phyloP scores from a whole-genome alignment of 2,797 vertebrate species.

The Selene dorsalis region DNA sequence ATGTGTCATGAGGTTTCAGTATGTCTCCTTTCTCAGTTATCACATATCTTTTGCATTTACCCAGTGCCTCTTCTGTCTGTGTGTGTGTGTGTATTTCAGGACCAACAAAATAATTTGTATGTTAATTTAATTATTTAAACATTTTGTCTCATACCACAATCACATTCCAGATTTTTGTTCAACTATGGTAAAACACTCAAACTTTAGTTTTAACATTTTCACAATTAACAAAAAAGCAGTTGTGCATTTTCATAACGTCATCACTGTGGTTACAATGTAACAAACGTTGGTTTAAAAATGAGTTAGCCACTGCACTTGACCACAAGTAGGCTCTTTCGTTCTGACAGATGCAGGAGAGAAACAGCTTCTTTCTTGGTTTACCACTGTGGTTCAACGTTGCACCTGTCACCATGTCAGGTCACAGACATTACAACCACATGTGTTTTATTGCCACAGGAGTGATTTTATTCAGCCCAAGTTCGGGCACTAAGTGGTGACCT shows the following conservation, averaged over 20 bases:
- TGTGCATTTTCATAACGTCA: neutral
- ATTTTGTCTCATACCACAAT: neutral
- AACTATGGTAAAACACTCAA: neutral
- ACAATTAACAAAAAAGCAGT: neutral
- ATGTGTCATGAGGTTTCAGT: conserved; percentile 37
- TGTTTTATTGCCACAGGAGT: neutral
- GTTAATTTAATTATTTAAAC: neutral
- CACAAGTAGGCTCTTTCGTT: neutral
- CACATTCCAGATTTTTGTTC: neutral
- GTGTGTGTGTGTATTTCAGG: neutral
- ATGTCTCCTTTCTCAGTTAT: conserved; percentile 32
- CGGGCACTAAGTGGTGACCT: neutral
- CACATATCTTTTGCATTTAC: conserved; percentile 34
- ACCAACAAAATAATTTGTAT: neutral
- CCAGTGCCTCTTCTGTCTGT: conserved; percentile 10
- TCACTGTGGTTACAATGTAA: neutral
- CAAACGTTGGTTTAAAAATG: conserved; percentile 11
- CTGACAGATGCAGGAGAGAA: neutral
- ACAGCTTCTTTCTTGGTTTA: neutral
- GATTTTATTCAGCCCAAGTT: neutral
- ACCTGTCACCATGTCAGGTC: neutral
- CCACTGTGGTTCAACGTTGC: neutral
- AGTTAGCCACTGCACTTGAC: neutral
- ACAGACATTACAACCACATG: neutral
- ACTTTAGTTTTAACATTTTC: neutral